Evolutionary conservation across 64 coral and sea anemone species (phyloP).

Genomic region (Anthopleura sola): DNA sequence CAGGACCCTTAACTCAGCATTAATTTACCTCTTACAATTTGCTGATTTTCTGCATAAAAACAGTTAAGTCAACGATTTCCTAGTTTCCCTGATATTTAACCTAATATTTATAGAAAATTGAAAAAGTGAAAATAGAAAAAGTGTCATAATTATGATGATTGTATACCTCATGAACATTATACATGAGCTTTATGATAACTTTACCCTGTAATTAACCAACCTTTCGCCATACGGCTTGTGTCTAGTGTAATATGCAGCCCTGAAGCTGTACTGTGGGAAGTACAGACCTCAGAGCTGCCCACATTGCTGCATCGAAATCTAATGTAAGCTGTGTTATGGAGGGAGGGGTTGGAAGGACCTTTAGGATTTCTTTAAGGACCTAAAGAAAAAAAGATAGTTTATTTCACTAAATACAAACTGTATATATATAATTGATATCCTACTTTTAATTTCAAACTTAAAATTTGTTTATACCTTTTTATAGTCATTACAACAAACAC

Average conservation of each 20-base stretch:
- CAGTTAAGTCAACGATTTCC: no score
- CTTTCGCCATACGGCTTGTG: slow-evolving; percentile 1
- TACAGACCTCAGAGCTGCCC: not conserved
- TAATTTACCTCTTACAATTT: not conserved
- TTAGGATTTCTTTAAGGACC: not conserved
- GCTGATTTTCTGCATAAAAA: no score
- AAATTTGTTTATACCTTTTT: slow-evolving; percentile 8
- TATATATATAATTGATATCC: no score
- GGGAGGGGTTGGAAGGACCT: not conserved
- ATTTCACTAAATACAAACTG: no score
- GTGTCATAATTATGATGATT: not conserved
- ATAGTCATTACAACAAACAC: not conserved
- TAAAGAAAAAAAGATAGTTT: no score
- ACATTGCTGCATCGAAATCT: slow-evolving; percentile 22
- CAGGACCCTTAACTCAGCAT: not conserved
- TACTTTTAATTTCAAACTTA: no score
- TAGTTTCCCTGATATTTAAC: no score
- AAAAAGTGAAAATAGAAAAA: no score
- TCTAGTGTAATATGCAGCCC: slow-evolving; percentile 16
- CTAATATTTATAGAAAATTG: no score
- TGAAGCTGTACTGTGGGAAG: slow-evolving; percentile 5
- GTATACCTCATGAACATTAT: not conserved
- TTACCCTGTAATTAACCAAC: not conserved
- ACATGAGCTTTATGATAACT: not conserved
- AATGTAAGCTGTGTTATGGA: not conserved